Conservation (phyloP, 1,140 invertebrate genomes). For the Nixonia krombeini region DNA sequence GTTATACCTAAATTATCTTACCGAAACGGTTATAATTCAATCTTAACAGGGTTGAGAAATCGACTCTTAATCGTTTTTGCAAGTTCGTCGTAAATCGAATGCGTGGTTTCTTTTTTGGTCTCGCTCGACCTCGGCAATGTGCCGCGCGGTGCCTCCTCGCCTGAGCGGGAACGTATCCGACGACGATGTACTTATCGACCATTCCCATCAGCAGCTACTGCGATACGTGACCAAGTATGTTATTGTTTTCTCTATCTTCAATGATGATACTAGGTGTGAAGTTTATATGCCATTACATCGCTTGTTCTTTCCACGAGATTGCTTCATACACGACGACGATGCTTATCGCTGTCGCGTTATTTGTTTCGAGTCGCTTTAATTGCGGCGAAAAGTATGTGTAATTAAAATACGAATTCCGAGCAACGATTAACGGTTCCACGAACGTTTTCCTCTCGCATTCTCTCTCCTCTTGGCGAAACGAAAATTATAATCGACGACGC, state of each 20-base stretch:
- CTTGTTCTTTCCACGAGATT: conserved; percentile 37
- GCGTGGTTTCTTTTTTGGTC: conserved; percentile 41
- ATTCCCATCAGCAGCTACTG: conserved; percentile 53
- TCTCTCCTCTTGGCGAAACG: too few relatives aligned
- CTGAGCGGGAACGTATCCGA: conserved; percentile 27
- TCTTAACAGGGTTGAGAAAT: conserved; percentile 44
- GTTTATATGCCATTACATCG: conserved; percentile 51
- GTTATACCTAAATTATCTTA: conserved; percentile 40
- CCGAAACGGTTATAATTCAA: conserved; percentile 42
- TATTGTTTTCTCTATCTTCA: conserved; percentile 49
- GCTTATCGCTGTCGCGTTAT: conserved; percentile 38
- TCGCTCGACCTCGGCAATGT: conserved; percentile 44
- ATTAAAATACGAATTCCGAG: too few relatives aligned
- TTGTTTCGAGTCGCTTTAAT: conserved; percentile 17
- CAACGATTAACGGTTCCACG: too few relatives aligned
- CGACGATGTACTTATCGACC: conserved; percentile 43
- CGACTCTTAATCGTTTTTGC: conserved; percentile 49
- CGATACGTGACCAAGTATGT: conserved; percentile 47
- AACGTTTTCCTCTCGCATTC: too few relatives aligned
- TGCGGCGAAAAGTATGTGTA: neutral
- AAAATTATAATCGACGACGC: too few relatives aligned
- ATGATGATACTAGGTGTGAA: conserved; percentile 50
- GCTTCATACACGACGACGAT: conserved; percentile 47
- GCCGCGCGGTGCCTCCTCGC: conserved; percentile 37
- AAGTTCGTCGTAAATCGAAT: conserved; percentile 47